These are phyloP conservation scores for Carterocephalus palaemon DNA, from an alignment of 2,888 invertebrate species.

Conservation along the genomic window DNA sequence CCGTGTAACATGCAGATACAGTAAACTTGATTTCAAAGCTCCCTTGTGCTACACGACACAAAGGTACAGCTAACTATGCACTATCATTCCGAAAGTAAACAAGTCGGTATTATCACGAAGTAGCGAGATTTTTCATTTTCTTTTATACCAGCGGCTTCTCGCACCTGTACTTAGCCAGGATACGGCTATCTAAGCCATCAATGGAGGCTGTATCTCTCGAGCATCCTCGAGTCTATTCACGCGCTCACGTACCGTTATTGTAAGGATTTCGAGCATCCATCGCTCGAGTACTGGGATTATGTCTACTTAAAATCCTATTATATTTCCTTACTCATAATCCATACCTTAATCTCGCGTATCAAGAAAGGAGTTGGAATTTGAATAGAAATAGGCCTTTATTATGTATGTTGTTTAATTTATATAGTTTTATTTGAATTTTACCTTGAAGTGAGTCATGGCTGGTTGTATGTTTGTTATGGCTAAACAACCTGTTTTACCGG, in stretches of 20 bases:
- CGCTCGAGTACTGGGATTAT: conserved; percentile 16
- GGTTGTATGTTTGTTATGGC: too few species aligned
- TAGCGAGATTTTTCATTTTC: conserved; percentile 20
- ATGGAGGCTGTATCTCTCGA: conserved; percentile 34
- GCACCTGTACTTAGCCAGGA: conserved; percentile 20
- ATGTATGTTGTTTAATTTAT: too few species aligned
- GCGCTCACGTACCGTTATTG: conserved; percentile 38
- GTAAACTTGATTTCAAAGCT: background rate
- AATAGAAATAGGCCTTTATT: too few species aligned
- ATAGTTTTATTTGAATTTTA: too few species aligned
- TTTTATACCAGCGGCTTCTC: conserved; percentile 13
- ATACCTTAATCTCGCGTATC: background rate
- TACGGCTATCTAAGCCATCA: conserved; percentile 24
- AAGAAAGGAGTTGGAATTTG: too few species aligned
- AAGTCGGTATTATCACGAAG: conserved; percentile 9
- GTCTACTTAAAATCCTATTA: conserved; percentile 14
- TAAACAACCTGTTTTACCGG: too few species aligned
- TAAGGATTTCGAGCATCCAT: conserved; percentile 27
- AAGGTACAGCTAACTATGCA: background rate
- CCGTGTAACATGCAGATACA: too few species aligned
- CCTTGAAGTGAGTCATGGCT: too few species aligned
- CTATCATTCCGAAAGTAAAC: conserved; percentile 15
- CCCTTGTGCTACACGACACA: background rate
- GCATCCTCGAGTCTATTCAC: conserved; percentile 46
- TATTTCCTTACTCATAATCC: background rate